Percentiles rank a stretch among this genome's conserved stretches.
phyloP scores from a whole-genome alignment of 2,888 invertebrate species.

The Chalcosyrphus nemorum region DNA sequence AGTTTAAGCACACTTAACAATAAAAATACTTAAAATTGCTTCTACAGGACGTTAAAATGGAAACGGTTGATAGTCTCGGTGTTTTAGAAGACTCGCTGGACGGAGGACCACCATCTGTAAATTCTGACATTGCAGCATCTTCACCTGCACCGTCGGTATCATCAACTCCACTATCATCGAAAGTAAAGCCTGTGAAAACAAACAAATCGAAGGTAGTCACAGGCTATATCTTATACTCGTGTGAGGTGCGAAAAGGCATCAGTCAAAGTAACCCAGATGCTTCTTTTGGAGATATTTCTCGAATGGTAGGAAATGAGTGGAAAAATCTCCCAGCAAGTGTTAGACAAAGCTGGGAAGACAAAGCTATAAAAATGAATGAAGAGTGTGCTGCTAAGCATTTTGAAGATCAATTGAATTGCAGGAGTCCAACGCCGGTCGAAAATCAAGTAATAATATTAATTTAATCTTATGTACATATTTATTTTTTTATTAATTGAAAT shows the following conservation, averaged over 20 bases:
- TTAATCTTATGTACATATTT: too few relatives aligned
- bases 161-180: conserved; percentile 81
- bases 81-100: conserved; percentile 91
- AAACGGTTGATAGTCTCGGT: conserved; percentile 77
- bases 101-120: conserved; percentile 90
- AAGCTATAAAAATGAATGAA: conserved; percentile 94
- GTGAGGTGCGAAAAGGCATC: conserved; percentile 96
- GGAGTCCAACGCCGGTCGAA: conserved; percentile 81
- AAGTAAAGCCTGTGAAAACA: conserved; percentile 75
- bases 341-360: conserved; percentile 97
- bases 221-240: conserved; percentile 98
- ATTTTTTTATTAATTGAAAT: too few relatives aligned
- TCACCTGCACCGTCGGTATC: conserved; percentile 82
- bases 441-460: conserved; percentile 61
- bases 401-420: conserved; percentile 81
- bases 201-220: conserved; percentile 91
- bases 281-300: conserved; percentile 93
- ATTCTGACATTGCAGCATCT: conserved; percentile 89
- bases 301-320: conserved; percentile 94
- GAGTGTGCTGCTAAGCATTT: conserved; percentile 87
- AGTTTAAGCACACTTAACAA: too few relatives aligned
- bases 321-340: conserved; percentile 93
- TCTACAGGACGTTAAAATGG: conserved; percentile 76
- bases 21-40: too few relatives aligned
- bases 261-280: conserved; percentile 97